phyloP scores from a whole-genome alignment of 2,113 vertebrate species.

The Pongo abelii region DNA sequence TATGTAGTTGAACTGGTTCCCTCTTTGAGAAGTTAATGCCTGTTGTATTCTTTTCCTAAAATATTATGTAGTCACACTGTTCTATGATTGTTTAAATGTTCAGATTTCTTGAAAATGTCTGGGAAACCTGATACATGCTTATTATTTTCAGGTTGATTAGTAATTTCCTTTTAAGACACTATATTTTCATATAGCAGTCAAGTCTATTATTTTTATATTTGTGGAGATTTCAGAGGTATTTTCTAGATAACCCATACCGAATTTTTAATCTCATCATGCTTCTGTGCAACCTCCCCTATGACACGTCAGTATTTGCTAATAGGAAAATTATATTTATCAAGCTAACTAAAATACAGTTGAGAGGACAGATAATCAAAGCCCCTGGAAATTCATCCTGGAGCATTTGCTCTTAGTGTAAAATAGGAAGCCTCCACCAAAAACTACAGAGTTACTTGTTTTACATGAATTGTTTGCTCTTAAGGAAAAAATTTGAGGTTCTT shows the following conservation, averaged over 20 bases:
- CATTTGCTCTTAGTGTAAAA: not conserved
- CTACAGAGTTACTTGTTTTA: not conserved
- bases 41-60: constrained; percentile 12
- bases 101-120: not conserved
- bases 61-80: not conserved
- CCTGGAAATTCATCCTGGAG: not conserved
- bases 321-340: not conserved
- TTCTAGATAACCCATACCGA: constrained; percentile 32
- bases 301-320: not conserved
- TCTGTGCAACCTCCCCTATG: not conserved
- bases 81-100: constrained; percentile 3
- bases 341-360: constrained; percentile 34
- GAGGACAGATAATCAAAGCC: not conserved
- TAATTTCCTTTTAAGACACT: constrained; percentile 38
- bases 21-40: not conserved
- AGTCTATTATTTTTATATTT: not conserved
- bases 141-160: constrained; percentile 23
- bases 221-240: not conserved
- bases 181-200: not conserved
- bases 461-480: not conserved
- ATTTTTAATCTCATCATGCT: constrained; percentile 14
- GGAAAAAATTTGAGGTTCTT: not conserved
- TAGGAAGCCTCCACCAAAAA: not conserved
- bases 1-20: not conserved
- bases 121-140: not conserved